Evolutionary conservation across 2,797 vertebrate genomes (phyloP), one percentile per base, ranked within the genome.

Genomic region (Gallinago nigripennis): DNA sequence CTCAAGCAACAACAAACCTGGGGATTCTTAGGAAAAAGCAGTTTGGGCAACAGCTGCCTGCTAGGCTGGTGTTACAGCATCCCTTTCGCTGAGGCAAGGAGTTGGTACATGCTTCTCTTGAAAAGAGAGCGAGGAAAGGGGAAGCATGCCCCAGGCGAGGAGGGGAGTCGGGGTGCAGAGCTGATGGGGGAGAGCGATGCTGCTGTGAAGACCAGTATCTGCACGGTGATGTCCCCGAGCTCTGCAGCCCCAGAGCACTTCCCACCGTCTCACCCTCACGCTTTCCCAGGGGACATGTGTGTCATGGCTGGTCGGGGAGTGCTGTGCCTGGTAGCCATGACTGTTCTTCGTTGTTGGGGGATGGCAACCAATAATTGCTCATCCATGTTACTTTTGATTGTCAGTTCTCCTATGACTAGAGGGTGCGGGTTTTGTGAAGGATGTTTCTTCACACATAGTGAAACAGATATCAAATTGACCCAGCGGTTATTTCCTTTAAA

Each of bases 391-490:
- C 61, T 86, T 82, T 39, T 23, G 70, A 58, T 77, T 66, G 84
- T 70, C 81, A 35, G 70, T 13, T 84, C 71, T 86, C n/a, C 63
- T 30, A 2, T 48, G 88, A 56, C 82, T 85, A 31, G 39, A 86
- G 51, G 60, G 56, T 35, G 39, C 56, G 28, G 58, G 39, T 33
- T 90, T 90, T 56, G 71, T 90, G 78, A 96, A 82, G 78, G 71
- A 94, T 92, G 88, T 80, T 82, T 82, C 88, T 92, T 93, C 83
- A 79, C 93, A 95, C 63, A 4, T 45, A 66, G 80, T 16, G 56
- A 76, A 96, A 93, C 75, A 94, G 96, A 93, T 90, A 95, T 66
- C 92, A 96, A 92, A 90, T 92, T 95, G 90, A 95, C 86, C 86
- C 82, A 33, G 90, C 91, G 88, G 66, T 92, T 95, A 88, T 95